These are phyloP conservation scores for Troides helena DNA, from an alignment of 2,888 invertebrate species.

Conservation along the genomic window DNA sequence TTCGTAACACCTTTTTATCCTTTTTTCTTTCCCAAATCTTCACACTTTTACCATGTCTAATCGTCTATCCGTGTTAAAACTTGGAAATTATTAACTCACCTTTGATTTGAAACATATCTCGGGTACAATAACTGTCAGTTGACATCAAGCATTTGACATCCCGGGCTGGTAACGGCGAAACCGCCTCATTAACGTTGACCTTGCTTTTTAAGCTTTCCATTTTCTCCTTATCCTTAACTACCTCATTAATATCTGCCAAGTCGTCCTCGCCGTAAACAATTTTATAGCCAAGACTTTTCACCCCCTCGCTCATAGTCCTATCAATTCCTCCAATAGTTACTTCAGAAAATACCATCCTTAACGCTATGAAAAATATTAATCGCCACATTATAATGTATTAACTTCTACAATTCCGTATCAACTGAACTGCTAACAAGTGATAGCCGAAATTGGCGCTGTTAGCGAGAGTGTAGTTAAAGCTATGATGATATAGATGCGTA, in stretches of 20 bases:
- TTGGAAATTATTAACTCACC: slow-evolving; percentile 48
- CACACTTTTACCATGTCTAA: no score
- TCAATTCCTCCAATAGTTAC: slow-evolving; percentile 47
- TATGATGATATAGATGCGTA: slow-evolving; percentile 37
- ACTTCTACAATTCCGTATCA: slow-evolving; percentile 17
- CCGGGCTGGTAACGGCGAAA: slow-evolving; percentile 51
- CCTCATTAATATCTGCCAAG: slow-evolving; percentile 56
- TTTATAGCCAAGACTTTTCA: slow-evolving; percentile 52
- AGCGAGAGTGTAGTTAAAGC: slow-evolving; percentile 38
- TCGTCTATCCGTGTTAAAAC: no score
- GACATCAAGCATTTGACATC: slow-evolving; percentile 75
- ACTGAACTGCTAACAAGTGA: slow-evolving; percentile 6
- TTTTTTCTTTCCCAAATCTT: no score
- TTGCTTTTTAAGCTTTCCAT: slow-evolving; percentile 44
- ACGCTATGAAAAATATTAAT: slow-evolving; percentile 34
- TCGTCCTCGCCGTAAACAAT: slow-evolving; percentile 65
- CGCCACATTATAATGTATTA: slow-evolving; percentile 46
- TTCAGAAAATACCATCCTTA: slow-evolving; percentile 39
- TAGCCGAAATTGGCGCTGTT: slow-evolving; percentile 32
- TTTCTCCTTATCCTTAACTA: slow-evolving; percentile 54
- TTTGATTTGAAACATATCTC: slow-evolving; percentile 62
- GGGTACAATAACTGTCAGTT: slow-evolving; percentile 61
- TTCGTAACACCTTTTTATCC: no score
- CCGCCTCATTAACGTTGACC: slow-evolving; percentile 45
- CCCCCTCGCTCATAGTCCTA: slow-evolving; percentile 50